phyloP scores from a whole-genome alignment of 35 echinoderm and acorn worm genomes.

The Eucidaris tribuloides region DNA sequence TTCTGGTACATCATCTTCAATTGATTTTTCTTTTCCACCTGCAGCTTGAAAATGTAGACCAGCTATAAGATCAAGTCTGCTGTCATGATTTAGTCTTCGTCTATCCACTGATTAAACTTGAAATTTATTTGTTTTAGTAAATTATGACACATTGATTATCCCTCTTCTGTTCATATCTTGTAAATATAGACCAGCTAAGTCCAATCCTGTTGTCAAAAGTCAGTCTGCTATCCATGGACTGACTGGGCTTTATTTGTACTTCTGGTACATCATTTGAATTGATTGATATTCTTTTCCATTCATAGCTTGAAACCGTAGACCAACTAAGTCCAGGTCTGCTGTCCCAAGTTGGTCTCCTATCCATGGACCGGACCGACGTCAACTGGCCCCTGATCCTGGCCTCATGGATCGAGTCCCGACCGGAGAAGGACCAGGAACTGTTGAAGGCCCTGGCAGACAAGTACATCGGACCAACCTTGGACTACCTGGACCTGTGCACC shows the following conservation, averaged over 20 bases:
- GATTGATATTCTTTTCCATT: too few species aligned
- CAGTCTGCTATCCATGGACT: slow-evolving; percentile 91
- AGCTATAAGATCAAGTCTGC: too few species aligned
- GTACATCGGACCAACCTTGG: slow-evolving; percentile 68
- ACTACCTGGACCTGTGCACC: slow-evolving; percentile 67
- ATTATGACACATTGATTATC: too few species aligned
- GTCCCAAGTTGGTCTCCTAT: slow-evolving; percentile 78
- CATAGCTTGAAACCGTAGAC: slow-evolving; percentile 75
- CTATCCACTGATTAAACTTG: too few species aligned
- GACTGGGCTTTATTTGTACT: too few species aligned
- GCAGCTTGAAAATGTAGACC: too few species aligned
- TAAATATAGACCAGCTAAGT: slow-evolving; percentile 59
- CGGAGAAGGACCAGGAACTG: slow-evolving; percentile 64
- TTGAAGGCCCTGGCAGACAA: slow-evolving; percentile 58
- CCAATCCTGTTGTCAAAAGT: slow-evolving; percentile 67
- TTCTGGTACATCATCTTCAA: too few species aligned
- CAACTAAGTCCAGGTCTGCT: slow-evolving; percentile 72
- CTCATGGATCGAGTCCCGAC: slow-evolving; percentile 60
- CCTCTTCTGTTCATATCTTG: slow-evolving; percentile 84
- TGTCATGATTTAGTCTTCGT: too few species aligned
- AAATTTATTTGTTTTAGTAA: too few species aligned
- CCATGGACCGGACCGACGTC: slow-evolving; percentile 92
- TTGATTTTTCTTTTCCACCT: too few species aligned
- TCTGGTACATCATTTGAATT: too few species aligned
- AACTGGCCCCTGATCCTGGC: slow-evolving; percentile 75